Base-by-base conservation (phyloP, 1,140 invertebrate genomes). In the Drosophila tani region DNA sequence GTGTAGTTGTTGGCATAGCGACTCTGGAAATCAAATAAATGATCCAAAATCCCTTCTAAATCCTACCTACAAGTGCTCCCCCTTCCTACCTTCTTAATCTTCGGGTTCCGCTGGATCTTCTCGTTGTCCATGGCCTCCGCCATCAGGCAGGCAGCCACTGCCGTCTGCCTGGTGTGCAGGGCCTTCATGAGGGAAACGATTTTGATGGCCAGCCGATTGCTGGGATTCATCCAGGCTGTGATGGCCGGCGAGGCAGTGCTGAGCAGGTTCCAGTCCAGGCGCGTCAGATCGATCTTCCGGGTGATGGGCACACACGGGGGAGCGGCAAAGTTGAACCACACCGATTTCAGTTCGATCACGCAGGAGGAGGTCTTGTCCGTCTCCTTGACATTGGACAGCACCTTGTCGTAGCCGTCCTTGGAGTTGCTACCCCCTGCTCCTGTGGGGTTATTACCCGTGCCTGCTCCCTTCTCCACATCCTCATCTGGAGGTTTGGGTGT, bases 321-420 rank as follows among this genome's bases (percentile, higher is more conserved):
- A 1, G 98, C 98, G 19, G 98, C 98, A 94, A 99, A 99, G 93
- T 99, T 99, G 79, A 99, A 98, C 98, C 98, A 99, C 12, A 98
- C 96, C 0, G 96, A 96, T 91, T 97, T 97, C 6, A 99, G 93
- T 87, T 99, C 97, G 46, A 99, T 96, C 2, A 97, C 94, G 82
- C 96, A 97, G 0, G 96, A 97, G 0, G 96, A 96, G 0, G 95
- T 95, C 83, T 93, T 94, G 35, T 91, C 92, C 3, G 88, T 91
- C 57, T 91, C 84, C 50, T 93, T 93, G 17, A 90, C 80, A 77
- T 93, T 91, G 24, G 91, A 75, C 5, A 80, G 32, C 40, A 81
- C 76, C 75, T 87, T 93, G 51, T 92, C 91, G 62, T 92, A 92
- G 47, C 49, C 49, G 50, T 91, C 91, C 21, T 82, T 83, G 11